These are phyloP conservation scores for Trichosurus vulpecula DNA, from an alignment of 2,797 vertebrate species.

Conservation along the genomic window DNA sequence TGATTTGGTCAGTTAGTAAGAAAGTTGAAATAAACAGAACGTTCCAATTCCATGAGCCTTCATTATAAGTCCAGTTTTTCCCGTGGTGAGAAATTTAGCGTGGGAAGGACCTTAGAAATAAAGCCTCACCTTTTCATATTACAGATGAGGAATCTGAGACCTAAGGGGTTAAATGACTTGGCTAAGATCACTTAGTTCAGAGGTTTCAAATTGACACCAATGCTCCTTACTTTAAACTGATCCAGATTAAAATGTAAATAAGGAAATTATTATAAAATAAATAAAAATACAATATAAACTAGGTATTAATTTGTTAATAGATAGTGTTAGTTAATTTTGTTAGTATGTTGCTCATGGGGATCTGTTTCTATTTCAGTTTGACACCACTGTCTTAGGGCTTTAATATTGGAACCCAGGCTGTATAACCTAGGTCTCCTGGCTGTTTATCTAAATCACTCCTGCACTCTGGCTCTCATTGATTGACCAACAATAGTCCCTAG, in stretches of 20 bases:
- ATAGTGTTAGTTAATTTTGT: not conserved
- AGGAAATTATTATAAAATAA: not conserved
- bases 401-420: not conserved
- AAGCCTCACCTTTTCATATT: conserved; percentile 28
- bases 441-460: not conserved
- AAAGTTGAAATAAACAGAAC: not conserved
- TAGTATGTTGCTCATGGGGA: not conserved
- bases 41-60: not conserved
- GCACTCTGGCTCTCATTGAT: no score
- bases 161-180: not conserved
- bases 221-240: not conserved
- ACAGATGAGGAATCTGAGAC: conserved; percentile 12
- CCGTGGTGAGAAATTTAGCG: not conserved
- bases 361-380: not conserved
- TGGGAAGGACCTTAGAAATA: not conserved
- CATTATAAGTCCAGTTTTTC: not conserved
- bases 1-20: not conserved
- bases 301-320: not conserved
- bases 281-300: not conserved
- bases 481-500: not conserved
- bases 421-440: not conserved
- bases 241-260: not conserved
- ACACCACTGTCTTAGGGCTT: not conserved
- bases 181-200: not conserved
- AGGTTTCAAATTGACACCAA: not conserved